Base-by-base conservation (phyloP, 2,888 invertebrate genomes). In the Aleiodes testaceus region DNA sequence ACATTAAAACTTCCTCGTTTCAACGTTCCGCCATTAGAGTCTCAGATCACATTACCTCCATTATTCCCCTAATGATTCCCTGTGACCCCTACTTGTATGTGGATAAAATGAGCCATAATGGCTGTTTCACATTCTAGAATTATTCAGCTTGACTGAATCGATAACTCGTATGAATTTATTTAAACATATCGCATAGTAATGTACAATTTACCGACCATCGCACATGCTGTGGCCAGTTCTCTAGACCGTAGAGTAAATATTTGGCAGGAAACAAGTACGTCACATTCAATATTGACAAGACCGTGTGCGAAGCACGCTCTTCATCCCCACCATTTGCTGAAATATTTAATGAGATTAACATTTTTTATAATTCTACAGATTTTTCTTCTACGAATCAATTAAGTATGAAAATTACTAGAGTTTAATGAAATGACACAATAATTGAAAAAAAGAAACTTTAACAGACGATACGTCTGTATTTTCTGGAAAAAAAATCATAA, bases 231-330 rank as follows among this genome's bases (percentile, higher is more conserved):
- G 2, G 16, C 14, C n/a, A n/a, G n/a, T n/a, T 47, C 45, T 7
- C 18, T 22, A 20, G 45, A 45, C 47, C 63, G 14, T 47, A 22
- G 44, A 45, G 44, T 45, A 18, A 63, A 63, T 63, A 44, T 63
- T 45, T n/a, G 44, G 18, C 45, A 44, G 44, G 45, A 7, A 63
- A 63, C 63, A 63, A 45, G 20, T 22, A 45, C 20, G 45, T 63
- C 45, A 26, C 14, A 14, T 63, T 63, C 14, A 45, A 63, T 63
- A 45, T n/a, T 14, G 20, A 22, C 18, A 22, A 12, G 36, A 36
- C 11, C 6, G 11, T 36, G 36, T 6, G 36, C 11, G 44, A 22
- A 18, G 14, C 22, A 20, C 12, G n/a, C 22, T 45, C 18, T 20
- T 45, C n/a, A 45, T 36, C 36, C 30, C 20, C 45, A 63, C 63